Evolutionary conservation across 2,888 invertebrate species (phyloP), one percentile per base, ranked within the genome.

Genomic region (Brachylomia viminalis): DNA sequence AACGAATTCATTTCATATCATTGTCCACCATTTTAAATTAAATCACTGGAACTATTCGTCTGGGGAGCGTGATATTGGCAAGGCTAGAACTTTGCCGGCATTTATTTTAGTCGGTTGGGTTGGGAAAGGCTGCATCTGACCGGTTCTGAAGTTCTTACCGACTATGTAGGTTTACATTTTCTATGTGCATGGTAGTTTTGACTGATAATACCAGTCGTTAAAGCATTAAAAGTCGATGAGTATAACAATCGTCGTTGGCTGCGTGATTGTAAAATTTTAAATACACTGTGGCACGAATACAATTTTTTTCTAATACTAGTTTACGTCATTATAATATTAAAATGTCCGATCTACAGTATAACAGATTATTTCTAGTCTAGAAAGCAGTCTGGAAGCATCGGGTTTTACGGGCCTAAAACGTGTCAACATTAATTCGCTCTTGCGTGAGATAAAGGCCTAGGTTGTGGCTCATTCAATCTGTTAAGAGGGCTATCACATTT

Each of bases 331-430:
- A 30, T 45, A 20, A 30, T 54, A 54, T 45, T 27, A 3, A 38
- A 65, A 58, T 47, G 38, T 45, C 30, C n/a, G 59, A 83, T 65
- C 17, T 68, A 59, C 15, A 38, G 20, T 49, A 42, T 38, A 38
- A 49, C 15, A 62, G 7, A 72, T 49, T n/a, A 62, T 61, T 30
- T 58, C 5, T 66, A 23, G 56, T 71, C 68, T 47, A 72, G 45
- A 67, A 67, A 54, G 68, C 72, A 80, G 72, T 79, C 80, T 72
- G 73, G 33, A 79, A 79, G 56, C 42, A 65, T 61, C 20, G n/a
- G 65, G 11, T 45, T 69, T 33, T 69, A 78, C n/a, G 20, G 23
- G 56, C 20, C 52, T 3, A 47, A 58, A 75, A 77, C 10, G 2
- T 27, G 38, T 59, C 49, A 69, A 65, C 45, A 65, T 69, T 20